Evolutionary conservation across 1,140 invertebrate genomes (phyloP).

Genomic region (Portunus trituberculatus): DNA sequence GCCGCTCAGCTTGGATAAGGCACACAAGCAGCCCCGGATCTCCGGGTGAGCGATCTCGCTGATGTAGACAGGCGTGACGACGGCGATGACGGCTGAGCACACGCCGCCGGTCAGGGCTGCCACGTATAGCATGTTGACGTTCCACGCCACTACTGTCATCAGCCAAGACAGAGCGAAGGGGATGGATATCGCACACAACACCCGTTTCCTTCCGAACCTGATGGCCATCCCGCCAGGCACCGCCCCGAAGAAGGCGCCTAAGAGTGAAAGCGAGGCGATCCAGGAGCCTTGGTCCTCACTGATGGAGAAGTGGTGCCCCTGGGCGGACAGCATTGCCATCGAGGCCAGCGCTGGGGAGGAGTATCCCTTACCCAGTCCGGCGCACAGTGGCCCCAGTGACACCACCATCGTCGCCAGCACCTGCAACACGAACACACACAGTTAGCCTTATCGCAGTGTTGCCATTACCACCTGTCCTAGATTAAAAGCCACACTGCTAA

Average conservation of each 20-base stretch:
- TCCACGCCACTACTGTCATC: constrained; percentile 87
- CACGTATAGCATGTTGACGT: constrained; percentile 88
- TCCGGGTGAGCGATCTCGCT: constrained; percentile 93
- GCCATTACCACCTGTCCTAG: not conserved
- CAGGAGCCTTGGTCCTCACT: constrained; percentile 87
- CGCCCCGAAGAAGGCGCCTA: constrained; percentile 89
- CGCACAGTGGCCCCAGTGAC: constrained; percentile 89
- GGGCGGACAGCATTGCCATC: constrained; percentile 80
- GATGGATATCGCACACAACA: constrained; percentile 86
- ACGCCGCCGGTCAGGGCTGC: constrained; percentile 90
- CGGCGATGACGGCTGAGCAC: constrained; percentile 88
- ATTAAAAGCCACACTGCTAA: too few species aligned
- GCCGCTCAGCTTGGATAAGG: constrained; percentile 91
- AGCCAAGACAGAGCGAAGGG: constrained; percentile 89
- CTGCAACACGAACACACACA: constrained; percentile 80
- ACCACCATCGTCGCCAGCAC: constrained; percentile 89
- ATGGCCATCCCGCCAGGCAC: constrained; percentile 88
- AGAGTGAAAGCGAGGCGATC: constrained; percentile 89
- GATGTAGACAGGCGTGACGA: constrained; percentile 92
- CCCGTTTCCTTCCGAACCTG: constrained; percentile 86
- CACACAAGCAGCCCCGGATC: constrained; percentile 91
- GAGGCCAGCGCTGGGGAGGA: constrained; percentile 91
- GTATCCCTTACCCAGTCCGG: constrained; percentile 91
- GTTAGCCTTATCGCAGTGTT: not conserved
- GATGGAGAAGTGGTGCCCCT: constrained; percentile 80